phyloP scores from a whole-genome alignment of 1,140 invertebrate species.

The Papilio polyxenes region DNA sequence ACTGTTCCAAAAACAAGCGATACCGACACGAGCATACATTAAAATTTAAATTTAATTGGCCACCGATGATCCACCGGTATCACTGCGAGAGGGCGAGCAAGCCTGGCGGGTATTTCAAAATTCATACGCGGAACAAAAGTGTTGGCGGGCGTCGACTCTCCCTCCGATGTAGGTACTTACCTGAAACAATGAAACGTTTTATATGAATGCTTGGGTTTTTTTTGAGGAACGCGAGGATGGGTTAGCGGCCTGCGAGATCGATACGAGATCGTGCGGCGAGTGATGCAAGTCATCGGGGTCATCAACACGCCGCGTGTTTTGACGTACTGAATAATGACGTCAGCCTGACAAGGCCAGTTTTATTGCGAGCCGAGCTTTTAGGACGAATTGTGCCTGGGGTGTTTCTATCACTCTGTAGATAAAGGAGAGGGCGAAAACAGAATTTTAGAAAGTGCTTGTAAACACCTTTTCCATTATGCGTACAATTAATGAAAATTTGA shows the following conservation, averaged over 20 bases:
- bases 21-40: slow-evolving; percentile 40
- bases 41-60: slow-evolving; percentile 52
- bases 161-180: slow-evolving; percentile 49
- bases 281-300: slow-evolving; percentile 75
- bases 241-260: slow-evolving; percentile 56
- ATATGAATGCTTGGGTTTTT: slow-evolving; percentile 39
- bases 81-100: slow-evolving; percentile 12
- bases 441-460: slow-evolving; percentile 3
- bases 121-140: slow-evolving; percentile 41
- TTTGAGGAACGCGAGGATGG: slow-evolving; percentile 45
- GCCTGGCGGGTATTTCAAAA: slow-evolving; percentile 27
- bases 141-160: slow-evolving; percentile 25
- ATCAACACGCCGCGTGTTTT: slow-evolving; percentile 68
- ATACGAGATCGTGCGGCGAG: slow-evolving; percentile 64
- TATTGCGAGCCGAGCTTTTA: slow-evolving; percentile 28
- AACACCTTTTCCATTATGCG: not conserved
- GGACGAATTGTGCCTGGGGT: not conserved
- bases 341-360: slow-evolving; percentile 50
- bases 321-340: slow-evolving; percentile 68
- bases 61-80: slow-evolving; percentile 30
- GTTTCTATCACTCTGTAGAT: slow-evolving; percentile 7
- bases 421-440: slow-evolving; percentile 1
- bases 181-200: slow-evolving; percentile 61
- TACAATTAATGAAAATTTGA: not conserved
- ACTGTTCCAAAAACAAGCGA: slow-evolving; percentile 40